A percentile compares a stretch with the other conserved stretches of the same genome.
Conservation (phyloP, 1,140 invertebrate genomes). For the Drosophila lacertosa region DNA sequence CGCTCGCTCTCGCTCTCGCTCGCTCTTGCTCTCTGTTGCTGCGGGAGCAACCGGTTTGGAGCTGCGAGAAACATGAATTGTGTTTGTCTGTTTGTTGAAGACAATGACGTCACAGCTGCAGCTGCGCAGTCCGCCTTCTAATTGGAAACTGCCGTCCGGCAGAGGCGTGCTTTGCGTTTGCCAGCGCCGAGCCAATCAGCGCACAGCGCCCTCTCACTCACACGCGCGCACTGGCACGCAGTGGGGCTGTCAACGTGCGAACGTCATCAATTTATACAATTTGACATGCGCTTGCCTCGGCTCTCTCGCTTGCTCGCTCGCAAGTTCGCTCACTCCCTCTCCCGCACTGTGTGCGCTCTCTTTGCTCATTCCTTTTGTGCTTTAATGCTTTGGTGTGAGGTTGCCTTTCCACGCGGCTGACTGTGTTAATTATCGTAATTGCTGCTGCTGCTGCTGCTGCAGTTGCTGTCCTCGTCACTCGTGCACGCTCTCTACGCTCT, state of each 20-base stretch:
- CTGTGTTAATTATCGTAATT: slow-evolving; percentile 82
- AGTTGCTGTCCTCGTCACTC: slow-evolving; percentile 40
- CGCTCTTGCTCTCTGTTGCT: not conserved
- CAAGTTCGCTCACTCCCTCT: slow-evolving; percentile 9
- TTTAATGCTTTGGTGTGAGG: slow-evolving; percentile 27
- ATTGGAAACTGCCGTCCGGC: slow-evolving; percentile 46
- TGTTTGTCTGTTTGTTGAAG: slow-evolving; percentile 42
- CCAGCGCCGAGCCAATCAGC: slow-evolving; percentile 33
- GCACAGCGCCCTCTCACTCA: slow-evolving; percentile 9
- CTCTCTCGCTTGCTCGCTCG: slow-evolving; percentile 10
- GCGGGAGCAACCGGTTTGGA: slow-evolving; percentile 42
- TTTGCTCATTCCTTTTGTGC: not conserved
- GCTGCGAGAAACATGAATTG: slow-evolving; percentile 53
- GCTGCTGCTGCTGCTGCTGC: slow-evolving; percentile 50
- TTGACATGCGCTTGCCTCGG: slow-evolving; percentile 69
- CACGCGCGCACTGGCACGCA: not conserved
- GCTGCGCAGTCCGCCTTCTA: slow-evolving; percentile 54
- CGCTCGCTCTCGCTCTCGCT: slow-evolving; percentile 11
- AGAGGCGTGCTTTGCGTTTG: slow-evolving; percentile 47
- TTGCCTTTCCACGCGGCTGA: slow-evolving; percentile 56
- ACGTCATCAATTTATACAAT: slow-evolving; percentile 83
- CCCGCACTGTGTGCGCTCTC: slow-evolving; percentile 7
- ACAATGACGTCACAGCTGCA: slow-evolving; percentile 67
- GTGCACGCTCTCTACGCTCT: slow-evolving; percentile 30
- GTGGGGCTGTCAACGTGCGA: slow-evolving; percentile 72